Evolutionary conservation across 2,797 vertebrate species (phyloP).

Genomic region (Otolemur crassicaudatus): DNA sequence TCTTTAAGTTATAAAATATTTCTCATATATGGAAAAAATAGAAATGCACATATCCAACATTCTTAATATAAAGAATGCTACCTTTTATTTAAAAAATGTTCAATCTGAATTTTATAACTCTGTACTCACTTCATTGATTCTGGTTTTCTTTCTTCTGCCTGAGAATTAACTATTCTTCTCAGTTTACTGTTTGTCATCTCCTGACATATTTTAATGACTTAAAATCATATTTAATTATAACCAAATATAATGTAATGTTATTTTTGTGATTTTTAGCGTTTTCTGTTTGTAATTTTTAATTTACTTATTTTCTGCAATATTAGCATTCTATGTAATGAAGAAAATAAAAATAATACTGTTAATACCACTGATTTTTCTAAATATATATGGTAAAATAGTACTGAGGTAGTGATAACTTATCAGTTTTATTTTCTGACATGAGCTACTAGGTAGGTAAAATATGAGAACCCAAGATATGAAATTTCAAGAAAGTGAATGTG

Average conservation of each 20-base stretch:
- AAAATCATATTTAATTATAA: neutral
- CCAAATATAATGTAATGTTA: neutral
- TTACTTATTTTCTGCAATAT: neutral
- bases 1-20: slow-evolving; percentile 4
- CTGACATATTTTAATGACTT: slow-evolving; percentile 19
- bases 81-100: neutral
- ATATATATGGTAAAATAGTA: neutral
- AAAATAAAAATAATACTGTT: neutral
- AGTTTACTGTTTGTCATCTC: neutral
- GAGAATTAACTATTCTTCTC: neutral
- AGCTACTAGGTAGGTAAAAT: neutral
- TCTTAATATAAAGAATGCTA: neutral
- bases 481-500: neutral
- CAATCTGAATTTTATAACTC: neutral
- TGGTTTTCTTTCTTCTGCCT: neutral
- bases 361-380: neutral
- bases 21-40: neutral
- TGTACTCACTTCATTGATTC: neutral
- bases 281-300: neutral
- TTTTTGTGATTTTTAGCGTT: neutral
- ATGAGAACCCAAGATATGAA: neutral
- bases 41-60: neutral
- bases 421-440: slow-evolving; percentile 30
- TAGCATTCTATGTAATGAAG: neutral
- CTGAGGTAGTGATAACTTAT: neutral